Base-by-base conservation (phyloP, 2,113 vertebrate species). In the Tinamus guttatus region DNA sequence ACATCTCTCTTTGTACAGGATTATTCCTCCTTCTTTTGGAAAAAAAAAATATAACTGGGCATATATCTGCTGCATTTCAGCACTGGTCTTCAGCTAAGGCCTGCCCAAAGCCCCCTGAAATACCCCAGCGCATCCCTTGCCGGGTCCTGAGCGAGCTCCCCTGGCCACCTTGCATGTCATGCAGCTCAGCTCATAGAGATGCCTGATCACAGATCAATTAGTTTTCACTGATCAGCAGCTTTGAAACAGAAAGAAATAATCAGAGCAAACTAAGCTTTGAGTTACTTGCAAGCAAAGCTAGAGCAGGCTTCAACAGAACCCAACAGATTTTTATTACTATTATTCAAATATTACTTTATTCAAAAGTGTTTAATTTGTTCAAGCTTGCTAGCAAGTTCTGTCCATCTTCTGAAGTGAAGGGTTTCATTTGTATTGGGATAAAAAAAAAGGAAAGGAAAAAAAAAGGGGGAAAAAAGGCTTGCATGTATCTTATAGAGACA, bases 211-310 rank as follows among this genome's bases (percentile, higher is more conserved):
- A 3, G 18, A 70, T 20, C 62, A 18, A 14, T 47, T 85, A 7
- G 65, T 64, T 84, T 47, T 67, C 60, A 4, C 40, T 86, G 34
- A 70, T 47, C 60, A 75, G 38, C 47, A 78, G 56, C 69, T 87
- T 76, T 84, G 73, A 81, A 85, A 93, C 19, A 17, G 76, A 91
- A 93, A 81, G 25, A 94, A 84, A 79, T n/a, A 40, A 94, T 49
- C 36, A 52, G 65, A 86, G 64, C 49, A 82, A 87, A 79, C 51
- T 45, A 47, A 49, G 58, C 13, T 38, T 73, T 58, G 36, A 27
- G 94, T 86, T 81, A 74, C 90, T 79, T 20, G 45, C 45, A 85
- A 41, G 60, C 13, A 74, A 38, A 75, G 47, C 43, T 69, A 52
- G 49, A 62, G 86, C 40, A 69, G 51, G 51, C 51, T 68, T 77